Base-by-base conservation (phyloP, 1,140 invertebrate genomes). In the Trachymyrmex septentrionalis region DNA sequence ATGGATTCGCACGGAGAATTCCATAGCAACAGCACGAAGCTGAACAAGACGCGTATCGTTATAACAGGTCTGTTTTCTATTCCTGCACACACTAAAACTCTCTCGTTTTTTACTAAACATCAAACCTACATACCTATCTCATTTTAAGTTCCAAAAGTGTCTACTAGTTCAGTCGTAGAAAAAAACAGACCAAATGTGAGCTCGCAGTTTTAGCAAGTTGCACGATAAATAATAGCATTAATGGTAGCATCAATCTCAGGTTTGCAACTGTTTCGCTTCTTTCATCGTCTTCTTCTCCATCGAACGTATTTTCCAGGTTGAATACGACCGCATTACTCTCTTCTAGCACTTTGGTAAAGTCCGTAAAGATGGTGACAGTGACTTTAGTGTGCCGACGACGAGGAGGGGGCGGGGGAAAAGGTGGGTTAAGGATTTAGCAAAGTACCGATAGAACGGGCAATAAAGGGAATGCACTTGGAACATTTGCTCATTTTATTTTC, bases 401-500 rank as follows among this genome's bases (percentile, higher is more conserved):
- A n/a, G 64, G 50, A 3, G 0, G 64, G 10, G 5, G 5, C 0
- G 30, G 0, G 5, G 30, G 64, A 48, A n/a, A n/a, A n/a, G 64
- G 10, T 81, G 78, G 50, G 34, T 44, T 71, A 81, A 71, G 78
- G 71, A 85, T 85, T 85, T 75, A 75, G 57, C 48, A 76, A 85
- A 85, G 38, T 63, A 55, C 55, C 55, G 71, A 72, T 84, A 75
- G 81, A 75, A 85, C 6, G 48, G 44, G 71, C 44, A 55, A 85
- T 85, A 85, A 85, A 85, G 48, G 81, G 57, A 75, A 85, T 73
- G 81, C 81, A 75, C 81, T 73, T 10, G 69, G 69, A 55, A 75
- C 57, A 85, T 75, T 84, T 55, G 81, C 57, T 85, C 81, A 81
- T 85, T 73, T 85, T 75, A 84, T 84, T 85, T 85, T 53, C 44